Percentiles rank a stretch among this genome's conserved stretches.
Evolutionary conservation across 1,140 invertebrate species (phyloP).

Genomic region (Cardiocondyla obscurior): DNA sequence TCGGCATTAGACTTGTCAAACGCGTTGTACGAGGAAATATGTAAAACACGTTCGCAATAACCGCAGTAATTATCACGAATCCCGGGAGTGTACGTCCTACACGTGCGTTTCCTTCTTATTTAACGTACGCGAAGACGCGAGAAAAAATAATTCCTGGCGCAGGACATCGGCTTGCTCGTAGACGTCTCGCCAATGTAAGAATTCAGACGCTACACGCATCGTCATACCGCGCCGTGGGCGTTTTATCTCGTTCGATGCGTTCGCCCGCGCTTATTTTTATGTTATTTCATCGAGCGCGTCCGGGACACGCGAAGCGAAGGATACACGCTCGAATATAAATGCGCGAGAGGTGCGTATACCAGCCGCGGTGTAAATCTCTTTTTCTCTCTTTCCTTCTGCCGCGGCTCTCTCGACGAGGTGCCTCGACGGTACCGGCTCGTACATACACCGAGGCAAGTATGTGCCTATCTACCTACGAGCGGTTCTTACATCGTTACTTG

Average conservation of each 20-base stretch:
- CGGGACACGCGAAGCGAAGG: conserved; percentile 32
- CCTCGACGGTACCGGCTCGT: conserved; percentile 52
- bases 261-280: conserved; percentile 27
- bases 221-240: conserved; percentile 13
- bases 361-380: conserved; percentile 52
- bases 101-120: background rate
- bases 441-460: conserved; percentile 8
- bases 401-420: conserved; percentile 31
- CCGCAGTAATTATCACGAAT: conserved; percentile 9
- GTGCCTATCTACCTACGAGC: conserved; percentile 57
- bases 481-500: conserved; percentile 60
- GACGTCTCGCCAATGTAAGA: conserved; percentile 1
- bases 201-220: conserved; percentile 34
- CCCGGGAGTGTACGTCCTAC: background rate
- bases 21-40: conserved; percentile 5
- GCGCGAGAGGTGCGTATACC: conserved; percentile 1
- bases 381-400: background rate
- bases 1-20: conserved; percentile 8
- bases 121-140: background rate
- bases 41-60: background rate
- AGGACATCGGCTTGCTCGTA: background rate
- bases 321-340: background rate
- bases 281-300: conserved; percentile 36
- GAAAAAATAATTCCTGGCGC: background rate
- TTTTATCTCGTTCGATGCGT: conserved; percentile 11